Evolutionary conservation across 2,888 invertebrate genomes (phyloP).

Genomic region (Glyphotaelius pellucidus): DNA sequence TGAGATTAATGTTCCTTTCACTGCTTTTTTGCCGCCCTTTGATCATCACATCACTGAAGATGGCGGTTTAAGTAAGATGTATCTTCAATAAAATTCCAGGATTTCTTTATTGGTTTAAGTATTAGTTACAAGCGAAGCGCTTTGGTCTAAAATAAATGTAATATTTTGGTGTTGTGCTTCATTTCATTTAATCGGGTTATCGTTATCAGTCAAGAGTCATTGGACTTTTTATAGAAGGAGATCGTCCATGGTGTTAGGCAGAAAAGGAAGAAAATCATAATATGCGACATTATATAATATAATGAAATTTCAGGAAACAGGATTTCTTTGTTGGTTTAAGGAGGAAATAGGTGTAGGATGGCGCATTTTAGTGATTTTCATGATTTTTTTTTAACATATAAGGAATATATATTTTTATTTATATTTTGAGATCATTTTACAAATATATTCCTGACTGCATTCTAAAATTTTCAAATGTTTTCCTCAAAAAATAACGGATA

Average conservation of each 20-base stretch:
- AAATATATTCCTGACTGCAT: too few species aligned
- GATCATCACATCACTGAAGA: constrained; percentile 5
- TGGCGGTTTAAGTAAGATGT: background rate
- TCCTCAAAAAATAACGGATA: too few species aligned
- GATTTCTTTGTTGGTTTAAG: too few species aligned
- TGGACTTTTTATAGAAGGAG: background rate
- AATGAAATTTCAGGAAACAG: too few species aligned
- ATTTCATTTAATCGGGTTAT: background rate
- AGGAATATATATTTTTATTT: too few species aligned
- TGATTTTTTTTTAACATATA: too few species aligned
- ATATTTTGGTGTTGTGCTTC: background rate
- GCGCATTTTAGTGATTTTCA: too few species aligned
- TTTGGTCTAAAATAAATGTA: background rate
- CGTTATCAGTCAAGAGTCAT: background rate
- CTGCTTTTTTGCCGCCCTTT: constrained; percentile 14
- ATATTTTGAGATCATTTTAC: too few species aligned
- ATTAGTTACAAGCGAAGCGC: background rate
- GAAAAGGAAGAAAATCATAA: background rate
- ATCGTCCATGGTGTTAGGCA: background rate
- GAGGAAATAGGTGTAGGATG: too few species aligned
- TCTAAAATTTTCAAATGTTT: too few species aligned
- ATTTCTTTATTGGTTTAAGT: background rate
- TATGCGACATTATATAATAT: background rate
- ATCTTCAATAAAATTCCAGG: background rate
- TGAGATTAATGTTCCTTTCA: constrained; percentile 32